Evolutionary conservation across 2,888 invertebrate genomes (phyloP).

Genomic region (Eurytoma californica): DNA sequence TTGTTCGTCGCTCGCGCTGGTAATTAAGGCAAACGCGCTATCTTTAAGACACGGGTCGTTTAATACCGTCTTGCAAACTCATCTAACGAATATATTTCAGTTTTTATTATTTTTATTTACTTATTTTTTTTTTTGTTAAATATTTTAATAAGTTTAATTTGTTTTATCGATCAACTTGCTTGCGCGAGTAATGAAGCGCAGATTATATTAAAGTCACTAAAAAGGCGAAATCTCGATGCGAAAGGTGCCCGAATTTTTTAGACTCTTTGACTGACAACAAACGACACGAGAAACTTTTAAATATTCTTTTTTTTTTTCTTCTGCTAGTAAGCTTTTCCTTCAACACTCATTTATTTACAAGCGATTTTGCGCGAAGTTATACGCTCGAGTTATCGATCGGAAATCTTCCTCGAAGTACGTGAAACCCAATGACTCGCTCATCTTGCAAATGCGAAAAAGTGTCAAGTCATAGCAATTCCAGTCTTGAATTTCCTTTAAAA

Average conservation of each 20-base stretch:
- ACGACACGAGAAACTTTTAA: constrained; percentile 44
- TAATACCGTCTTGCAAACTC: constrained; percentile 19
- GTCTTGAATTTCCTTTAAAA: neutral
- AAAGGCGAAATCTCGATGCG: constrained; percentile 8
- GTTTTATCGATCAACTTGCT: neutral
- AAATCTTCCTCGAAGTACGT: too few relatives aligned
- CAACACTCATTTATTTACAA: neutral
- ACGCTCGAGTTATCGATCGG: too few relatives aligned
- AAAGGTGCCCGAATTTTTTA: constrained; percentile 13
- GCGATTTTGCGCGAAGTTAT: too few relatives aligned
- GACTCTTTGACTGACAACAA: constrained; percentile 39
- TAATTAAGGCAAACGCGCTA: constrained; percentile 55
- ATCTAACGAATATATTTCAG: constrained; percentile 29
- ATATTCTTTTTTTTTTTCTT: constrained; percentile 42
- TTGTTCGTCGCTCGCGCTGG: constrained; percentile 43
- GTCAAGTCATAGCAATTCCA: too few relatives aligned
- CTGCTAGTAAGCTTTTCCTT: neutral
- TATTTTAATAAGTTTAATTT: neutral
- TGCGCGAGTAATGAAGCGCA: neutral
- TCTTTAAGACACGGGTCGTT: constrained; percentile 38
- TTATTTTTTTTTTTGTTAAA: constrained; percentile 1
- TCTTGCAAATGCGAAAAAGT: too few relatives aligned
- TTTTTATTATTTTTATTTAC: constrained; percentile 10
- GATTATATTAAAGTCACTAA: constrained; percentile 19
- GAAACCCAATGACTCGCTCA: too few relatives aligned